phyloP scores from a whole-genome alignment of 2,113 vertebrate genomes.

The Ornithorhynchus anatinus region DNA sequence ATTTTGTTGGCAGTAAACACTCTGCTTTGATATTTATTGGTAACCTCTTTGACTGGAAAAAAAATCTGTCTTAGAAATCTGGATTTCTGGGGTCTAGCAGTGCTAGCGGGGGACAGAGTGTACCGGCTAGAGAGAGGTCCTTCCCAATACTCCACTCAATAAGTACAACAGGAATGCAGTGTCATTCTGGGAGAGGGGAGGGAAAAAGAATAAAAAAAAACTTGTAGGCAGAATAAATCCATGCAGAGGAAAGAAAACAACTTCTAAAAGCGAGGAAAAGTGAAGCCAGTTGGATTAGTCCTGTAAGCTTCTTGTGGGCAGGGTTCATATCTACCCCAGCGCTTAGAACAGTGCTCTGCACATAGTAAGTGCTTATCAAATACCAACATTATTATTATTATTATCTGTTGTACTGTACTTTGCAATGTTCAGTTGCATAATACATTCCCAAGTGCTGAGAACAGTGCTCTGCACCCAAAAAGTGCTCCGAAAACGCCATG shows the following conservation, averaged over 20 bases:
- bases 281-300: no score
- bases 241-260: background rate
- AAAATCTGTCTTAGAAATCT: background rate
- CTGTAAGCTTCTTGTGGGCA: no score
- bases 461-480: no score
- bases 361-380: no score
- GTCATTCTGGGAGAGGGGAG: background rate
- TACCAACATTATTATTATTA: no score
- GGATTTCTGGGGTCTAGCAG: background rate
- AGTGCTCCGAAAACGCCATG: no score
- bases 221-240: background rate
- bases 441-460: no score
- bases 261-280: background rate
- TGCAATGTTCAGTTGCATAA: no score
- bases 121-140: background rate
- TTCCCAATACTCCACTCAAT: background rate
- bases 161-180: background rate
- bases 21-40: background rate
- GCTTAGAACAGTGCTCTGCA: no score
- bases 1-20: background rate
- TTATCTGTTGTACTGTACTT: no score
- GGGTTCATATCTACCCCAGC: no score
- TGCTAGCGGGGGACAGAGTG: background rate
- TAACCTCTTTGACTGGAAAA: background rate
- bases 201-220: background rate